phyloP scores from a whole-genome alignment of 1,140 invertebrate genomes.

The Pseudomyrmex sp. region DNA sequence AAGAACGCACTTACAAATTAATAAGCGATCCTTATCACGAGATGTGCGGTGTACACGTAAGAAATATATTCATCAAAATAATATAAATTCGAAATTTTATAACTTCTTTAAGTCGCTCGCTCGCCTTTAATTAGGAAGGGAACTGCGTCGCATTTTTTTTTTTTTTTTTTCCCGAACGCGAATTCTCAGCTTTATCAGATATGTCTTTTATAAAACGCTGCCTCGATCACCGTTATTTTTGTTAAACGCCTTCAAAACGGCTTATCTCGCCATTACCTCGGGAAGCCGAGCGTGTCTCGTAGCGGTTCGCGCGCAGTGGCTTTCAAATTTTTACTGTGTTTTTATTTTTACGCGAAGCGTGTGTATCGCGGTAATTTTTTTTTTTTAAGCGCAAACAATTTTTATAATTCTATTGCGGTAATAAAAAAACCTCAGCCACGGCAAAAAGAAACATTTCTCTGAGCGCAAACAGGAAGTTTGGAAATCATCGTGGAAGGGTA shows the following conservation, averaged over 20 bases:
- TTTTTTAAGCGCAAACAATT: too few relatives aligned
- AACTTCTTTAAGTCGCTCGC: constrained; percentile 17
- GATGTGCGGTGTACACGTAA: background rate
- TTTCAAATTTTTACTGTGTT: background rate
- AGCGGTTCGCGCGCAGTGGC: background rate
- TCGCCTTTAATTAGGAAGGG: constrained; percentile 24
- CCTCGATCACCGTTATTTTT: constrained; percentile 11
- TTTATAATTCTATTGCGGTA: background rate
- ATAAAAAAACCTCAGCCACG: background rate
- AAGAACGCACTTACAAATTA: background rate
- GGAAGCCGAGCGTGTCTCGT: background rate
- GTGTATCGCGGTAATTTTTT: too few relatives aligned
- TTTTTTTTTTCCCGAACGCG: background rate
- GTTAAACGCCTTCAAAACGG: constrained; percentile 14
- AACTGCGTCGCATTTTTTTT: constrained; percentile 12
- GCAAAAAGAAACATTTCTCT: background rate
- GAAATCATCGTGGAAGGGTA: background rate
- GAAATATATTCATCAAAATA: background rate
- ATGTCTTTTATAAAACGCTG: background rate
- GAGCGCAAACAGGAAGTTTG: background rate
- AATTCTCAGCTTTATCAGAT: constrained; percentile 43
- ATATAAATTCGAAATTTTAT: constrained; percentile 35
- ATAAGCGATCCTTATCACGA: constrained; percentile 2
- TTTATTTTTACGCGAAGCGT: too few relatives aligned
- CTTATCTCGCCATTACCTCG: background rate